Evolutionary conservation across 1,140 invertebrate genomes (phyloP), one percentile per base, ranked within the genome.

Genomic region (Chironomus tepperi): DNA sequence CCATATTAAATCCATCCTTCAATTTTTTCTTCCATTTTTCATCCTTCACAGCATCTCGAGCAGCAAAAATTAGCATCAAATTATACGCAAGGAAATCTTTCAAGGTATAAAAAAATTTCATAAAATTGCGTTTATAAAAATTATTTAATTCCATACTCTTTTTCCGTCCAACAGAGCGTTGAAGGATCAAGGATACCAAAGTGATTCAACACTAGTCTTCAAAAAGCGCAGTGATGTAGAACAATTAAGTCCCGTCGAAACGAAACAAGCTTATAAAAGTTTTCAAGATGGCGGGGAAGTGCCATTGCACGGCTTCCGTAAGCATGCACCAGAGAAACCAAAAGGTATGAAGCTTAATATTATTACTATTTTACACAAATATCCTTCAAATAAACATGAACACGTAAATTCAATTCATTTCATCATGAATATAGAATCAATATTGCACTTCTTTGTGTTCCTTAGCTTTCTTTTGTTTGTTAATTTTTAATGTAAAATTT

Each of bases 261-360:
- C 94, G 78, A 87, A 89, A 76, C 88, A 90, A 75, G 89, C 90
- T 10, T 98, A 98, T 81, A 90, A 91, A 80, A 89, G 88, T 19
- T 89, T 96, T 74, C 93, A 95, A 81, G 91, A 90, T 76, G 96
- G 96, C 6, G 95, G 95, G 2, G 95, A 98, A 84, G 92, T 95
- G 0, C 94, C 94, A 42, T 84, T 96, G 18, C 90, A 94, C 77
- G 94, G 94, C 70, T 87, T 96, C 77, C 86, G 94, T 21, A 96
- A 96, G 82, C 89, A 90, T 57, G 93, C 92, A 15, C 96, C 95
- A 5, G 91, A 94, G 81, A 88, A 88, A 81, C 91, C 91, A 9
- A 92, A 91, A 89, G 91, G 92, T 94, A 84, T 84, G 86, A 81
- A 34, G 43, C 18, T 18, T 42, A 15, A n/a, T n/a, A n/a, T n/a